A percentile compares a stretch with the other conserved stretches of the same genome.
Evolutionary conservation across 2,113 vertebrate species (phyloP).

Genomic region (Gymnorhina tibicen): DNA sequence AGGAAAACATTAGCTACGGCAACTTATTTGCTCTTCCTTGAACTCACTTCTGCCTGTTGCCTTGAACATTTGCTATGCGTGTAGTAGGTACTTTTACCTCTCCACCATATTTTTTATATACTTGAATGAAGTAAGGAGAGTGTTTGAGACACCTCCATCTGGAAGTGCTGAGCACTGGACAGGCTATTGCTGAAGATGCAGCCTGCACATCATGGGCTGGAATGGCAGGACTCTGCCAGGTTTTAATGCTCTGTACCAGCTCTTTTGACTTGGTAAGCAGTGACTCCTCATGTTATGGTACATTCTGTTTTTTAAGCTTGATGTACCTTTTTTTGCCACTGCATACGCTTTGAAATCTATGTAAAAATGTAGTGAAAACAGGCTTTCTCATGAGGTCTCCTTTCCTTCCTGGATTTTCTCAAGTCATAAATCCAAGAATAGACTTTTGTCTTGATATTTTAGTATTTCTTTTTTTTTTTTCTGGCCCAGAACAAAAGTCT

Average conservation of each 20-base stretch:
- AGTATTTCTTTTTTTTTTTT: not conserved
- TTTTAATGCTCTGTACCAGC: not conserved
- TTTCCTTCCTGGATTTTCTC: slow-evolving; percentile 48
- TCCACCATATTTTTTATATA: not conserved
- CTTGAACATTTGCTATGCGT: not conserved
- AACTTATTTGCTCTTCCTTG: not conserved
- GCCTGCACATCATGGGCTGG: not conserved
- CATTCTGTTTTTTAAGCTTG: not conserved
- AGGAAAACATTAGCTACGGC: not conserved
- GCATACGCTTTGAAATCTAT: rapidly evolving
- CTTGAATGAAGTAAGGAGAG: not conserved
- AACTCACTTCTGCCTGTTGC: not conserved
- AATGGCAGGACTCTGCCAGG: not conserved
- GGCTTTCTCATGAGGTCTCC: slow-evolving; percentile 31
- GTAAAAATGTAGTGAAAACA: slow-evolving; percentile 33
- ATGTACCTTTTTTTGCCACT: not conserved
- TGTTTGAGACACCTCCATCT: not conserved
- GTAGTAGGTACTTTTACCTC: rapidly evolving
- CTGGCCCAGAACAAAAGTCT: not conserved
- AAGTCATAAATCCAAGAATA: slow-evolving; percentile 11
- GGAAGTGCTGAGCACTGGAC: not conserved
- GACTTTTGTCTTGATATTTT: slow-evolving; percentile 24
- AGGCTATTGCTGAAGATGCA: not conserved
- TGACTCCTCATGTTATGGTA: not conserved
- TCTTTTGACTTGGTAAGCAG: not conserved